Conservation (phyloP, 2,797 vertebrate genomes). For the Onychomys torridus region DNA sequence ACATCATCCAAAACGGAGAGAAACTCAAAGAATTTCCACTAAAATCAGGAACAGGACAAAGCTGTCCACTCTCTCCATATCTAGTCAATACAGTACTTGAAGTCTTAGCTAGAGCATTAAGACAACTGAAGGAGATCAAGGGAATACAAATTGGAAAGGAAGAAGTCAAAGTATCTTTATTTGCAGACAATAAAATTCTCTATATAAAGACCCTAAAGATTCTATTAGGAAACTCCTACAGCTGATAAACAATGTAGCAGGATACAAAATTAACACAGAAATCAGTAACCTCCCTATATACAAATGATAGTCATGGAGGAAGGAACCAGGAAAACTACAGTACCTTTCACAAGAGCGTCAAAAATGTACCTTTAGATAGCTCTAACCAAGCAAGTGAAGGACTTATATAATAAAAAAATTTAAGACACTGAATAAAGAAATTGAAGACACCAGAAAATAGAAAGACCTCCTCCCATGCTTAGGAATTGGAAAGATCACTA, state of each 20-base stretch:
- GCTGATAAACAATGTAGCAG: not conserved
- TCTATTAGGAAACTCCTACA: not conserved
- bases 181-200: not conserved
- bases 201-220: not conserved
- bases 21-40: not conserved
- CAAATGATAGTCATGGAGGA: not conserved
- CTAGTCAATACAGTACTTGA: too few relatives aligned
- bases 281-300: not conserved
- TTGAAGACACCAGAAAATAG: not conserved
- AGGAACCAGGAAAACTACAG: not conserved
- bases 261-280: not conserved
- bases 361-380: not conserved
- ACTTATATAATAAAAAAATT: not conserved
- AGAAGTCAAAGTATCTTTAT: not conserved
- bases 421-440: not conserved
- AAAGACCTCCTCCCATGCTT: not conserved
- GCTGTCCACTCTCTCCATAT: not conserved
- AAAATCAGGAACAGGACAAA: not conserved
- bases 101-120: not conserved
- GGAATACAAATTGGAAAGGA: not conserved
- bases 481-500: not conserved
- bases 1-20: not conserved
- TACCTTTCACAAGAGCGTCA: not conserved
- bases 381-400: not conserved
- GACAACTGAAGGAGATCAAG: not conserved